Conservation (phyloP, 2,797 vertebrate genomes). For the Semotilus atromaculatus region DNA sequence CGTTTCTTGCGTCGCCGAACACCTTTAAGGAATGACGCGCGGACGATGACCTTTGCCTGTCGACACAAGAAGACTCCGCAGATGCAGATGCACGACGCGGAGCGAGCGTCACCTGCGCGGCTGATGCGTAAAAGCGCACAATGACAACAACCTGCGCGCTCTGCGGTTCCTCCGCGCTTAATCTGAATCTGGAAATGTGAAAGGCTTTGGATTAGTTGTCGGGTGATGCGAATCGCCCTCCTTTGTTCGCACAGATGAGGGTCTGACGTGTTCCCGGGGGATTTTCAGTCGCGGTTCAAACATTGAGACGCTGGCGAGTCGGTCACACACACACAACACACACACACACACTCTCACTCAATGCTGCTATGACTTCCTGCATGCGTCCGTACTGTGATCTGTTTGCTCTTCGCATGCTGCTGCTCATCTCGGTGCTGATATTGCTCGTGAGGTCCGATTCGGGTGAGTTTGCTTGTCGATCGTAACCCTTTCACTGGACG, state of each 20-base stretch:
- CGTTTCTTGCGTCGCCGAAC: neutral
- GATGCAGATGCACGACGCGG: conserved; percentile 5
- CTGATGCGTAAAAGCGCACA: conserved; percentile 55
- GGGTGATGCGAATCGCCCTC: conserved; percentile 68
- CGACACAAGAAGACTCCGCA: neutral
- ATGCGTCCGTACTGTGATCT: conserved; percentile 67
- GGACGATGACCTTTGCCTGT: neutral
- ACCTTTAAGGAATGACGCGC: conserved; percentile 10
- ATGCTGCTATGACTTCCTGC: conserved; percentile 80
- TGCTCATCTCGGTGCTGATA: conserved; percentile 57
- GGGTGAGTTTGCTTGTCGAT: conserved; percentile 68
- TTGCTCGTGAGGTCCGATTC: conserved; percentile 60
- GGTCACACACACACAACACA: conserved; percentile 42
- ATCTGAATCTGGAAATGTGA: conserved; percentile 72
- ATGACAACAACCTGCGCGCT: conserved; percentile 44
- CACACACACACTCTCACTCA: conserved; percentile 41
- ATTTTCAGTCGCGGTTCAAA: conserved; percentile 62
- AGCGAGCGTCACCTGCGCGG: conserved; percentile 64
- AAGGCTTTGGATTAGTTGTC: conserved; percentile 71
- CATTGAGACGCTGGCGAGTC: conserved; percentile 42
- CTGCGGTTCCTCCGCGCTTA: conserved; percentile 56
- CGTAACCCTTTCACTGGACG: neutral
- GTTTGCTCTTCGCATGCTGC: conserved; percentile 69
- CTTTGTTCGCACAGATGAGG: conserved; percentile 71
- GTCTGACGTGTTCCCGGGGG: conserved; percentile 61